Evolutionary conservation across 2,113 vertebrate species (phyloP), one percentile per base, ranked within the genome.

Genomic region (Eira barbara): DNA sequence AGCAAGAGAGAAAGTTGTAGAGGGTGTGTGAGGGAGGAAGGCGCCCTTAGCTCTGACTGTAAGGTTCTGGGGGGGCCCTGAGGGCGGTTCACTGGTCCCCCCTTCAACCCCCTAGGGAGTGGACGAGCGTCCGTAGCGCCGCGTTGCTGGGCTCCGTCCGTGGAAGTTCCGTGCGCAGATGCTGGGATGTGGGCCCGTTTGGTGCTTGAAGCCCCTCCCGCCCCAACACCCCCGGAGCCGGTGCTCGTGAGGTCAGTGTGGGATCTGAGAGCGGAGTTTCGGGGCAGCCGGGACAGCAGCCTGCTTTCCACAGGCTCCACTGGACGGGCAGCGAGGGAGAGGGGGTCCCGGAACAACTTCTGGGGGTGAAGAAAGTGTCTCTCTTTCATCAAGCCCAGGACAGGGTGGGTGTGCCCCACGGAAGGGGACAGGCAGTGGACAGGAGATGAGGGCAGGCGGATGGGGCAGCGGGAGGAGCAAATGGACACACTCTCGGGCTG

Each of bases 1-100:
- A 52, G 25, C 31, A 6, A 49, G 55, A 23, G 11, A 79, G 69
- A 25, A 31, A 6, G 12, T 27, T 49, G 76, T 20, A 34, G 36
- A 61, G 15, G 11, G 3, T 1, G 14, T n/a, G 14, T 21, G 65
- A 20, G n/a, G 25, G 39, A 79, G 39, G 45, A 63, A 9, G 10
- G 18, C 0, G 3, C 1, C 11, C 1, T 7, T 2, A 1, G 45
- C 0, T 15, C 7, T 52, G 59, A 52, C 14, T 1, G 15, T 11
- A 34, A 25, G 36, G 34, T 11, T 12, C 6, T 49, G 52, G 39
- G 42, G 27, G 27, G 13, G 39, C 47, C 15, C 25, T 25, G 15
- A 1, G 3, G 7, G 25, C 34, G 9, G 12, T 8, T 1, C 7
- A 4, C 5, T 20, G 18, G 36, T 17, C 6, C 14, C 3, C 1